Percentiles rank a stretch among this genome's conserved stretches.
Evolutionary conservation across 64 coral and sea anemone species (phyloP).

Genomic region (Dendrophyllia cribrosa): DNA sequence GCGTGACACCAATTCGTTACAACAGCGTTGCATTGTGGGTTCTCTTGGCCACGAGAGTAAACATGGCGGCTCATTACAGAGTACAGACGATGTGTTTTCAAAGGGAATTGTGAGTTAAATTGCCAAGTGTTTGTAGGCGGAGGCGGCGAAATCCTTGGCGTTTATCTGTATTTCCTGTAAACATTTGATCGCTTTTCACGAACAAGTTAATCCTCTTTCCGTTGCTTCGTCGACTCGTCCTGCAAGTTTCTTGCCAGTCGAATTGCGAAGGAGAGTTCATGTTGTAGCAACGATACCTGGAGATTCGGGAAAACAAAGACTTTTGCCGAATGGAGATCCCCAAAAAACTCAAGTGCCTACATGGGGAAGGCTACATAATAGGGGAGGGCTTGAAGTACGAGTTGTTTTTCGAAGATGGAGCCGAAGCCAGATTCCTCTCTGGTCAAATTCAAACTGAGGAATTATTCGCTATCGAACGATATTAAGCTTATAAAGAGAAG

Average conservation of each 20-base stretch:
- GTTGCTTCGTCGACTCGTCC: background rate
- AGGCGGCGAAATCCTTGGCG: background rate
- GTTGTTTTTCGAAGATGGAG: background rate
- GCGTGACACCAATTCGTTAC: background rate
- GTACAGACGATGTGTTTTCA: background rate
- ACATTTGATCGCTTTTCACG: background rate
- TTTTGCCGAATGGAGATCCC: background rate
- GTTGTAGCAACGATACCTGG: background rate
- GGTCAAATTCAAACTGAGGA: background rate
- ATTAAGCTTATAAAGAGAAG: background rate
- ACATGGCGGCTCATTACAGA: constrained; percentile 1
- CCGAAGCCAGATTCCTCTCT: background rate
- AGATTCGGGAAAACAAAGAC: background rate
- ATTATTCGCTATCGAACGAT: background rate
- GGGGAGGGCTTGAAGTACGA: background rate
- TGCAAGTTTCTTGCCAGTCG: no score
- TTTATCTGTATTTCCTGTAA: background rate
- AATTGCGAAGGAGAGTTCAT: no score
- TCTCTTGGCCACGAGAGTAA: background rate
- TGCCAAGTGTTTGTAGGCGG: constrained; percentile 6
- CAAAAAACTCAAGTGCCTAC: background rate
- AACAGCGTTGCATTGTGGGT: background rate
- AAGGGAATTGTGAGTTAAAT: constrained; percentile 1
- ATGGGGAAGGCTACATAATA: background rate
- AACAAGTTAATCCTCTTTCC: background rate